These are phyloP conservation scores for Smutsia gigantea DNA, from an alignment of 2,797 vertebrate species.

Conservation along the genomic window DNA sequence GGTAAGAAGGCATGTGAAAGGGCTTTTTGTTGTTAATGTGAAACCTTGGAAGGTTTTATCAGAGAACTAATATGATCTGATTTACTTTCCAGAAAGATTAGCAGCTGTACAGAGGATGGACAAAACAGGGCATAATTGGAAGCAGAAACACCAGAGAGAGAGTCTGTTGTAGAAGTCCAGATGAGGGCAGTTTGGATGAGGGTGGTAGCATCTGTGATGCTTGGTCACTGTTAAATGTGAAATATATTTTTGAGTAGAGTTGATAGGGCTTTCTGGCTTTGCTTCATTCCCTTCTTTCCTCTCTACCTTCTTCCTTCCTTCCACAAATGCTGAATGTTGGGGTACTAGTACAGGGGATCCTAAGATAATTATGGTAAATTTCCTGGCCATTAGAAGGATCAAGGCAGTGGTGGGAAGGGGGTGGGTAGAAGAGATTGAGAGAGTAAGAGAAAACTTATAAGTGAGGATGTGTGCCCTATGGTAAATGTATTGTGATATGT, in stretches of 20 bases:
- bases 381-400: background rate
- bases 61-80: background rate
- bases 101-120: background rate
- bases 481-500: background rate
- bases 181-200: background rate
- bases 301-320: background rate
- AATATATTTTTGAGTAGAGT: background rate
- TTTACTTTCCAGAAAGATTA: slow-evolving; percentile 1
- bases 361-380: background rate
- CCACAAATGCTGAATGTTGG: background rate
- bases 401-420: background rate
- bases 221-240: background rate
- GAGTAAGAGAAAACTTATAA: background rate
- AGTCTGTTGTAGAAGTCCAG: background rate
- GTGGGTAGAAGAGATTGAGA: no score
- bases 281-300: background rate
- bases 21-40: background rate
- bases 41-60: background rate
- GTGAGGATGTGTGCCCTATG: background rate
- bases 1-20: background rate
- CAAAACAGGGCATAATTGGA: background rate
- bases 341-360: background rate
- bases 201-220: background rate
- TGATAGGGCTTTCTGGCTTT: background rate
- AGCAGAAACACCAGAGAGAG: background rate